A percentile compares a stretch with the other conserved stretches of the same genome.
These are phyloP conservation scores for Lepilemur septentrionalis DNA, from an alignment of 2,797 vertebrate genomes.

Conservation along the genomic window DNA sequence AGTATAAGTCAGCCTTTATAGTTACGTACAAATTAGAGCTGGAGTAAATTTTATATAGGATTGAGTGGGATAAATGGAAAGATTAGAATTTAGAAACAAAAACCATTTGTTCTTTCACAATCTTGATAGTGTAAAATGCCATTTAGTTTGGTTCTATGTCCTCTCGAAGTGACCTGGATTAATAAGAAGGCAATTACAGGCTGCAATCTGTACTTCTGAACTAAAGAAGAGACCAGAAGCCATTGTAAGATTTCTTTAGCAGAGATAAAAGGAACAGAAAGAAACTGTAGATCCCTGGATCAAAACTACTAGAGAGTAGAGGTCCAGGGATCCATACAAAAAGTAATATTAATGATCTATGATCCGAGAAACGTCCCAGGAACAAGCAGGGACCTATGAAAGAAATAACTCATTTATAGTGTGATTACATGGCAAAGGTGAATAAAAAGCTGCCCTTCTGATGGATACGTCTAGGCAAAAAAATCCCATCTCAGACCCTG, in stretches of 20 bases:
- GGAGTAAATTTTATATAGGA: neutral
- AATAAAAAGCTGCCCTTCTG: neutral
- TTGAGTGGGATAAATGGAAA: neutral
- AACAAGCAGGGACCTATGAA: neutral
- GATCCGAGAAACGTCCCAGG: neutral
- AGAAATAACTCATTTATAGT: neutral
- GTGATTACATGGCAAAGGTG: neutral
- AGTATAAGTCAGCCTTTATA: neutral
- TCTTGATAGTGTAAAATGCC: neutral
- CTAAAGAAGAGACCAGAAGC: neutral
- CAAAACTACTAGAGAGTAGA: neutral
- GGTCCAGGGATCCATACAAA: neutral
- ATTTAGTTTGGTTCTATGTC: neutral
- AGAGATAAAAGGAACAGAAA: neutral
- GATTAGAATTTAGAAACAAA: neutral
- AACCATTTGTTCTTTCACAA: neutral
- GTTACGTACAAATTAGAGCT: neutral
- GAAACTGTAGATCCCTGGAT: neutral
- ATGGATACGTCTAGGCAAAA: neutral
- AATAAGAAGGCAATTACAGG: conserved; percentile 6
- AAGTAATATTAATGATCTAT: neutral
- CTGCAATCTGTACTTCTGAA: neutral
- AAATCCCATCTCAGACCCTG: accelerated
- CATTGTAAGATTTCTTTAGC: neutral
- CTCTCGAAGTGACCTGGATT: neutral